A percentile compares a stretch with the other conserved stretches of the same genome.
Conservation (phyloP, 2,113 vertebrate genomes). For the Tympanuchus pallidicinctus region DNA sequence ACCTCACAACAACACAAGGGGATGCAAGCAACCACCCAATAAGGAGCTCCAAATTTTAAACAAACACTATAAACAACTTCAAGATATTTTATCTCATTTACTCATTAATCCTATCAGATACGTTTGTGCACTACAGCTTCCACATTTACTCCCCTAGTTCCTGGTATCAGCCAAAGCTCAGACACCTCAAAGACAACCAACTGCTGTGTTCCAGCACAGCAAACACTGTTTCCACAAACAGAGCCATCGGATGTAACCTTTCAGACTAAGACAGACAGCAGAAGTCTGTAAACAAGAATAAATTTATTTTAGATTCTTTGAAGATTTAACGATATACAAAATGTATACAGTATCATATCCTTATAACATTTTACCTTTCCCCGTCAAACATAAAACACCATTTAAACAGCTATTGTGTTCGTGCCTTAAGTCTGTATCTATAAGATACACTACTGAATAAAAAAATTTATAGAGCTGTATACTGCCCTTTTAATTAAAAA, state of each 20-base stretch:
- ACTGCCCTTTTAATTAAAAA: conserved; percentile 80
- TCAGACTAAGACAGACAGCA: conserved; percentile 27
- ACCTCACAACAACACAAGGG: background rate
- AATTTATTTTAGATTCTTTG: conserved; percentile 91
- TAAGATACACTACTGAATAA: conserved; percentile 95
- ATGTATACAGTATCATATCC: conserved; percentile 91
- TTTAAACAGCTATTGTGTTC: conserved; percentile 88
- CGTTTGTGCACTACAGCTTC: background rate
- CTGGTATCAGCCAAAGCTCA: background rate
- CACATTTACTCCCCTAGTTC: background rate
- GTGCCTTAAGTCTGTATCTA: conserved; percentile 95
- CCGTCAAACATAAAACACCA: conserved; percentile 90
- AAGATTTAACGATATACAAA: conserved; percentile 98
- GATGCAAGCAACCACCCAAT: background rate
- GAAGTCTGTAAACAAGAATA: conserved; percentile 84
- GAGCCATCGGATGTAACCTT: background rate
- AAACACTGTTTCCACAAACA: background rate
- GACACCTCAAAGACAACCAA: background rate
- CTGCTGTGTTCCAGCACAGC: background rate
- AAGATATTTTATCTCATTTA: background rate
- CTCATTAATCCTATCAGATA: background rate
- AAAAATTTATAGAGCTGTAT: conserved; percentile 81
- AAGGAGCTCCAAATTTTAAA: background rate
- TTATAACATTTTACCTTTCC: conserved; percentile 85
- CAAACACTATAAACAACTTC: background rate